These are phyloP conservation scores for Coregonus ussuriensis DNA, from an alignment of 2,797 vertebrate species.

Conservation along the genomic window DNA sequence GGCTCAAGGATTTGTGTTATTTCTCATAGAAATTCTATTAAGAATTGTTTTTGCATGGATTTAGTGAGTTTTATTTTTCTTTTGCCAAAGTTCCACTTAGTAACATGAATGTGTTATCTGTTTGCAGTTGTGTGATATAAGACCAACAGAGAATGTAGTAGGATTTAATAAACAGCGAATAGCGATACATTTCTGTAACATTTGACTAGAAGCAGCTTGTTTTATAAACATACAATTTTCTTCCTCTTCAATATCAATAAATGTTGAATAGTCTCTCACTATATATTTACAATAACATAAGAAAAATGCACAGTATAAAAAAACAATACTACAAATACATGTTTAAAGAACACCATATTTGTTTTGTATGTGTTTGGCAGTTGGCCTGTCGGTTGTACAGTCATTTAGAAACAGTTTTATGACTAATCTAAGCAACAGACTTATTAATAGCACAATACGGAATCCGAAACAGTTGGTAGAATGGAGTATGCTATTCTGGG, in stretches of 20 bases:
- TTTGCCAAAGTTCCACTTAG: slow-evolving; percentile 14
- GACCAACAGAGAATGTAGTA: not conserved
- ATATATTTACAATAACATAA: not conserved
- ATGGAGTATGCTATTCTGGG: not conserved
- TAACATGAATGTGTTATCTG: slow-evolving; percentile 16
- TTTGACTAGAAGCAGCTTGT: too few relatives aligned
- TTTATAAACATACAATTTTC: too few relatives aligned
- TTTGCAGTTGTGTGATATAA: not conserved
- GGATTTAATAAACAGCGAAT: not conserved
- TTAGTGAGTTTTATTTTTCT: slow-evolving; percentile 14
- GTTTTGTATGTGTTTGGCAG: not conserved
- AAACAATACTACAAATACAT: not conserved
- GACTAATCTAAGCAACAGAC: not conserved
- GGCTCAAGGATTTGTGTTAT: slow-evolving; percentile 16
- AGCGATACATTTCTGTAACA: not conserved
- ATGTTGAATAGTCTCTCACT: not conserved
- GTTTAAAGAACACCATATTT: too few relatives aligned
- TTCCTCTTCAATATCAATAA: not conserved
- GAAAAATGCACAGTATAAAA: not conserved
- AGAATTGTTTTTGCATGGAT: slow-evolving; percentile 31
- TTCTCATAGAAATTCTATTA: slow-evolving; percentile 34
- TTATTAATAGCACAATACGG: not conserved
- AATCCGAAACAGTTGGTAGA: not conserved
- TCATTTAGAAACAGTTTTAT: not conserved
- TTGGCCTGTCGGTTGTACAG: not conserved